Base-by-base conservation (phyloP, 1,140 invertebrate genomes). In the Penaeus japonicus region DNA sequence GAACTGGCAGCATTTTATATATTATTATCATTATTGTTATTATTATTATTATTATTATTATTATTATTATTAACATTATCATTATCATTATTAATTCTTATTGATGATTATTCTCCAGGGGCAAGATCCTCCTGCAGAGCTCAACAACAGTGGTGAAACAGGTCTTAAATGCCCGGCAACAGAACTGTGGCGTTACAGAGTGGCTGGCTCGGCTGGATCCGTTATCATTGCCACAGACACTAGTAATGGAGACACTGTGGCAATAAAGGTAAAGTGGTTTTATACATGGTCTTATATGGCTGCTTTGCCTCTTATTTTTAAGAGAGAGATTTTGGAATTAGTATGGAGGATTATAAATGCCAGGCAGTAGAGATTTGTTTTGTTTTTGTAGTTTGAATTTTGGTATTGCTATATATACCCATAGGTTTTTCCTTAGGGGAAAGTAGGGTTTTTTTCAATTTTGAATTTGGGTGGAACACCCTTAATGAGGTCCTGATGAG, bases 221-320 rank as follows among this genome's bases (percentile, higher is more conserved):
- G 55, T 87, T 7, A 82, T 87, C 39, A 87, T 87, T 32, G 85
- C 85, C 47, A 87, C 85, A 4, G 85, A 87, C 39, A 82, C 79
- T 12, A 82, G 62, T 30, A 87, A 70, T 82, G 85, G 78, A 18
- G 85, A 87, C 47, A 87, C 85, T 22, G 85, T 87, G 22, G 85
- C 85, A 35, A 87, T 87, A 20, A 87, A 87, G 78, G 85, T 87
- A 27, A 77, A 22, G 22, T 24, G 15, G 22, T 47, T 20, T n/a
- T 47, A 53, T 47, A 22, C 30, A 47, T 17, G 1, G 18, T 22
- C 30, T 24, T 20, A 12, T 15, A n/a, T 32, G 4, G 30, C 30
- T 35, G 1, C 10, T 27, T 27, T 0, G 75, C 35, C 32, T 30
- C 5, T 78, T 77, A 4, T 39, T 32, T 30, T 22, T 78, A n/a